Base-by-base conservation (phyloP, 2,797 vertebrate species). In the Onychomys torridus region DNA sequence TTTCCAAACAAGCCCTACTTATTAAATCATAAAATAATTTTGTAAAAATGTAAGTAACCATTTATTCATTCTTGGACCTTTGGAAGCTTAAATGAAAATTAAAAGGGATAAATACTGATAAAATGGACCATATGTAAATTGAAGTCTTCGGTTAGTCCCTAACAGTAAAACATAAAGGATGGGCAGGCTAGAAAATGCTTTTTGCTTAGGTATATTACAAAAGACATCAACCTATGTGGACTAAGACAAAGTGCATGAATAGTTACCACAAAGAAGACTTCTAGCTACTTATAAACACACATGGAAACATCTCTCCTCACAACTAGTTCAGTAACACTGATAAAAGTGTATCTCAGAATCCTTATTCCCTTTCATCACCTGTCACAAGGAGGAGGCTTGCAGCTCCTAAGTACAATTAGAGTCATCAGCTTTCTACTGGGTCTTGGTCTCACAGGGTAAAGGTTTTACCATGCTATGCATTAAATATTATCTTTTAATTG, bases 21-120 rank as follows among this genome's bases (percentile, higher is more conserved):
- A 93, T 92, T 23, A 96, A 97, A 84, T 16, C 37, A 86, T 86
- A 96, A 92, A 96, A 95, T 83, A 86, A 71, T 29, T 69, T 86
- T 89, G 83, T 78, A 95, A 91, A 95, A 83, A 71, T 25, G 10
- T 73, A 86, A 85, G 65, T 71, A 95, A 91, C 13, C 34, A 75
- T 94, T 95, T 92, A 71, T 76, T 67, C 40, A 94, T 19, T 86
- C 12, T 49, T 90, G 49, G 63, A 71, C 27, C 73, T 78, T 92
- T 82, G 17, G 63, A 96, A 86, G 37, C 40, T 96, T 96, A 92
- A 96, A 85, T 86, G 59, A 61, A 76, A 69, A 91, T 92, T 83
- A 96, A 57, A 21, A 96, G 84, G 89, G 6, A 77, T 12, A 96
- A 94, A 86, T 86, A 94, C 2, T 84, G 76, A 88, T 83, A 96